A percentile compares a stretch with the other conserved stretches of the same genome.
Conservation (phyloP, 2,888 invertebrate species). For the Rugalucina vietnamica region DNA sequence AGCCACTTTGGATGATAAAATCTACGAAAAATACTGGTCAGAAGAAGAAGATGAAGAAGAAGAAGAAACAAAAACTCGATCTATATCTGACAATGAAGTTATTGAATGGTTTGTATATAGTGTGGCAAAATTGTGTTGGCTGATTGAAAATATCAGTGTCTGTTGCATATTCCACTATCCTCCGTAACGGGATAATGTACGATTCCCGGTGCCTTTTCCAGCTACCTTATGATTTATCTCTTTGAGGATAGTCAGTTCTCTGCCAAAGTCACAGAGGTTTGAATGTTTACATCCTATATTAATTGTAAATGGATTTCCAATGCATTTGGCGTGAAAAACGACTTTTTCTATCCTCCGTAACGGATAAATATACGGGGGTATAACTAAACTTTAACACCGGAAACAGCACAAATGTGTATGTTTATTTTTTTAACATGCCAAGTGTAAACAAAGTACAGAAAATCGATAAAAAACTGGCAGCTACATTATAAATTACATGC, state of each 20-base stretch:
- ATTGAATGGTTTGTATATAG: too few species aligned
- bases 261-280: neutral
- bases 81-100: too few species aligned
- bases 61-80: neutral
- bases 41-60: neutral
- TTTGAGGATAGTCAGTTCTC: neutral
- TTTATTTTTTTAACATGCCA: neutral
- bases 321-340: neutral
- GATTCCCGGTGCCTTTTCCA: neutral
- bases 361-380: neutral
- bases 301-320: neutral
- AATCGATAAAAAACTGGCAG: neutral
- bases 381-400: neutral
- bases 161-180: neutral
- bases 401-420: neutral
- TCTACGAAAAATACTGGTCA: neutral
- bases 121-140: neutral
- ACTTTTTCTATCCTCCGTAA: neutral
- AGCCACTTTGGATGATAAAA: neutral
- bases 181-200: neutral
- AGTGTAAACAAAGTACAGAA: neutral
- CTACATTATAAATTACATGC: neutral
- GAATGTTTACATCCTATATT: neutral
- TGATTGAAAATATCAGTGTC: neutral
- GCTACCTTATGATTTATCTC: neutral